Percentiles rank a stretch among this genome's conserved stretches.
Evolutionary conservation across 2,797 vertebrate genomes (phyloP).

Genomic region (Darevskia mixta): DNA sequence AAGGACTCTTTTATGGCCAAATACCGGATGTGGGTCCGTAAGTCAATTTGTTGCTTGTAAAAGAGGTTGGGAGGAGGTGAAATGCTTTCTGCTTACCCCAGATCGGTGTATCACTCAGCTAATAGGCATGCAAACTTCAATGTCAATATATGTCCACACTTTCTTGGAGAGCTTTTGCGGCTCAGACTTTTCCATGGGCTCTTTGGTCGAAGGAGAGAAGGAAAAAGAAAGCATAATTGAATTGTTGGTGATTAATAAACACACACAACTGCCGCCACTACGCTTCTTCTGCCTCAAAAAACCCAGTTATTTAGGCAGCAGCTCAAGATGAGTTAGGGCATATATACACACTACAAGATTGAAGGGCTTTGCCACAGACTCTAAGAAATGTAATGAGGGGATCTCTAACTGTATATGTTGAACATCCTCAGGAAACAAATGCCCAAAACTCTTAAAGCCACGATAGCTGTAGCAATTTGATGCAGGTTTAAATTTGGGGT

Average conservation of each 20-base stretch:
- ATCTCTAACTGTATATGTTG: not conserved
- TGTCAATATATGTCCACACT: not conserved
- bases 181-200: not conserved
- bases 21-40: not conserved
- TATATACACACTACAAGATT: not conserved
- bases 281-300: not conserved
- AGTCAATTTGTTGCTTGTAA: not conserved
- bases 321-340: not conserved
- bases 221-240: not conserved
- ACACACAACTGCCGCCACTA: not conserved
- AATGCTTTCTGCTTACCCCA: not conserved
- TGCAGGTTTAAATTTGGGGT: not conserved
- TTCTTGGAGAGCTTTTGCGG: not conserved
- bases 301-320: rapidly evolving
- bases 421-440: not conserved
- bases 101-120: not conserved
- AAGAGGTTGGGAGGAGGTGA: not conserved
- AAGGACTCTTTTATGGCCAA: not conserved
- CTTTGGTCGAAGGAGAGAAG: not conserved
- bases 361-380: not conserved
- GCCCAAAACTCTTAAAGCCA: not conserved
- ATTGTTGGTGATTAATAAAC: not conserved
- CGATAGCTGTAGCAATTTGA: not conserved
- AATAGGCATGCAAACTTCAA: not conserved
- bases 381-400: not conserved